phyloP scores from a whole-genome alignment of 2,113 vertebrate genomes.

The Pterocles burchelli region DNA sequence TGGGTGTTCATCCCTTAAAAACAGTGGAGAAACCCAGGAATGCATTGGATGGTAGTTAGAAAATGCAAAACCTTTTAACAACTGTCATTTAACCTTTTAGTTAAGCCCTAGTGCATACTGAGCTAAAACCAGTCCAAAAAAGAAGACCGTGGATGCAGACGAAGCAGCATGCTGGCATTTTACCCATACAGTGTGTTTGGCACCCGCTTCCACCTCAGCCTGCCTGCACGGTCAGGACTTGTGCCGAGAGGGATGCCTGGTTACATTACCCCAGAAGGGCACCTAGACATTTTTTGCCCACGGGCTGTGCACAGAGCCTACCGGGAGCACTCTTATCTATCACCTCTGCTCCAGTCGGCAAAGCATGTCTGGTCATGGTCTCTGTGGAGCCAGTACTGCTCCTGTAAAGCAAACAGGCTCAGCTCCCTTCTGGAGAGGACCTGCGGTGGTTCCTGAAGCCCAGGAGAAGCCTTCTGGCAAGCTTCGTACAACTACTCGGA shows the following conservation, averaged over 20 bases:
- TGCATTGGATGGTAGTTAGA: neutral
- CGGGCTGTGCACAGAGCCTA: neutral
- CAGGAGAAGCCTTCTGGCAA: neutral
- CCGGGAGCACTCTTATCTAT: neutral
- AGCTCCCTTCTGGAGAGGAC: neutral
- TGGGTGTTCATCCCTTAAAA: neutral
- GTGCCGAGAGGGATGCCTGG: accelerated
- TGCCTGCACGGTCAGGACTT: neutral
- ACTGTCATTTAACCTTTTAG: neutral
- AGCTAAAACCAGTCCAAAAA: neutral
- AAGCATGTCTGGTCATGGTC: neutral
- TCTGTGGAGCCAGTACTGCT: neutral
- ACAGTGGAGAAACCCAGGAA: neutral
- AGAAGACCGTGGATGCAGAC: neutral
- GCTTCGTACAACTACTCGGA: neutral
- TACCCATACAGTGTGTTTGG: accelerated
- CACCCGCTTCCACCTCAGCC: neutral
- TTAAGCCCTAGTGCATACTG: neutral
- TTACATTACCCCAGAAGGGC: neutral
- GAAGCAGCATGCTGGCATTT: neutral
- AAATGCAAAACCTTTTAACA: neutral
- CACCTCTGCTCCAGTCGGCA: neutral
- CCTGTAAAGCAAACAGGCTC: neutral
- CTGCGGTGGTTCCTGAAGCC: neutral
- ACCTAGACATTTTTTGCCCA: neutral